phyloP scores from a whole-genome alignment of 2,888 invertebrate genomes.

The Geophilus truncorum region DNA sequence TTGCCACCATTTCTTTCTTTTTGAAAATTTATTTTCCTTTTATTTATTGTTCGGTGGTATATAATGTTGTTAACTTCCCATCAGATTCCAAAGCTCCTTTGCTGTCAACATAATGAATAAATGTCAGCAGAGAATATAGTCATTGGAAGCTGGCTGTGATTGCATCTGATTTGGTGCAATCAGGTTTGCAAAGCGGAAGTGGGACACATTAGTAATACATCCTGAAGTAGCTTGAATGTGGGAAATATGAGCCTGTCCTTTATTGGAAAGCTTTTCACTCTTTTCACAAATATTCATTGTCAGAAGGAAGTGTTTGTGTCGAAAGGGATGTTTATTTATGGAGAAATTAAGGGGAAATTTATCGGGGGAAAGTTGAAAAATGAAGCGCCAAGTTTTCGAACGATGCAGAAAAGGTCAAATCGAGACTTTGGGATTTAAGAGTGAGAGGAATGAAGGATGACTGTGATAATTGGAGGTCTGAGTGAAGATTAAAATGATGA shows the following conservation, averaged over 20 bases:
- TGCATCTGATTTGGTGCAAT: slow-evolving; percentile 21
- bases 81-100: background rate
- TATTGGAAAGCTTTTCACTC: background rate
- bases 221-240: background rate
- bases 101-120: background rate
- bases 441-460: too few relatives aligned
- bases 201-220: slow-evolving; percentile 14
- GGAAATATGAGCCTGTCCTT: background rate
- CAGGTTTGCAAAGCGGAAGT: slow-evolving; percentile 13
- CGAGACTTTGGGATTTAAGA: too few relatives aligned
- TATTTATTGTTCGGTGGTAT: background rate
- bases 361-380: too few relatives aligned
- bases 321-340: background rate
- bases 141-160: background rate
- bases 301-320: background rate
- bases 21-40: background rate
- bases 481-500: background rate
- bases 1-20: background rate
- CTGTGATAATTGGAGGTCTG: too few relatives aligned
- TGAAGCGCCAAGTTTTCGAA: too few relatives aligned
- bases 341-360: too few relatives aligned
- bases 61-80: too few relatives aligned
- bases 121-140: background rate
- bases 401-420: background rate
- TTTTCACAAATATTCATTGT: background rate